Evolutionary conservation across 2,113 vertebrate genomes (phyloP).

Genomic region (Ctenodactylus gundi): DNA sequence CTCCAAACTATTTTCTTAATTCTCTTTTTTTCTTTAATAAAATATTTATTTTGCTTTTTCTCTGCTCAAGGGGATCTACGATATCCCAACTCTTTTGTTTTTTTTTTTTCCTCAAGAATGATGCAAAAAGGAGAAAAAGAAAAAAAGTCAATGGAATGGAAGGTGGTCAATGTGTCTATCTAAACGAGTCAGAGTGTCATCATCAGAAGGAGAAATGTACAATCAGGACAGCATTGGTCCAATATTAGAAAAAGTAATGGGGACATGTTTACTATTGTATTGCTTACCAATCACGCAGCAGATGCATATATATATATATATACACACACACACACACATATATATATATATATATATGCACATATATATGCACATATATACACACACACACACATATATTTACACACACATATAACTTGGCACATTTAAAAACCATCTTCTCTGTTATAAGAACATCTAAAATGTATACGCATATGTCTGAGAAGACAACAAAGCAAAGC

Average conservation of each 20-base stretch:
- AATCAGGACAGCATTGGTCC: constrained; percentile 86
- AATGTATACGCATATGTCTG: constrained; percentile 84
- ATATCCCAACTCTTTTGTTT: constrained; percentile 68
- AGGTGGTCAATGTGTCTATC: constrained; percentile 82
- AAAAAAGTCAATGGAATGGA: constrained; percentile 84
- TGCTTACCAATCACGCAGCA: constrained; percentile 87
- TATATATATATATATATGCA: neutral
- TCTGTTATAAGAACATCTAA: constrained; percentile 84
- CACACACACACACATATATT: constrained; percentile 63
- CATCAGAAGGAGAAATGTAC: constrained; percentile 84
- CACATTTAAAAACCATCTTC: constrained; percentile 86
- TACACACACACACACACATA: constrained; percentile 59
- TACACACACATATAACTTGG: constrained; percentile 84
- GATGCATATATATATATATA: constrained; percentile 67
- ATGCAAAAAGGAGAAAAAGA: constrained; percentile 81
- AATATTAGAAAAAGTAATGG: constrained; percentile 75
- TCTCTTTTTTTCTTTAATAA: constrained; percentile 87
- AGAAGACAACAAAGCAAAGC: constrained; percentile 84
- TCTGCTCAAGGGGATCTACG: constrained; percentile 76
- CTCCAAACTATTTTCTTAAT: constrained; percentile 90
- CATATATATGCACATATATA: constrained; percentile 70
- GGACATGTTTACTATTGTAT: constrained; percentile 85
- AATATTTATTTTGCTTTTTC: constrained; percentile 86
- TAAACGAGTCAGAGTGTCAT: constrained; percentile 78
- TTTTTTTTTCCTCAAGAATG: constrained; percentile 80